phyloP scores from a whole-genome alignment of 1,140 invertebrate species.

The Euura lappo region DNA sequence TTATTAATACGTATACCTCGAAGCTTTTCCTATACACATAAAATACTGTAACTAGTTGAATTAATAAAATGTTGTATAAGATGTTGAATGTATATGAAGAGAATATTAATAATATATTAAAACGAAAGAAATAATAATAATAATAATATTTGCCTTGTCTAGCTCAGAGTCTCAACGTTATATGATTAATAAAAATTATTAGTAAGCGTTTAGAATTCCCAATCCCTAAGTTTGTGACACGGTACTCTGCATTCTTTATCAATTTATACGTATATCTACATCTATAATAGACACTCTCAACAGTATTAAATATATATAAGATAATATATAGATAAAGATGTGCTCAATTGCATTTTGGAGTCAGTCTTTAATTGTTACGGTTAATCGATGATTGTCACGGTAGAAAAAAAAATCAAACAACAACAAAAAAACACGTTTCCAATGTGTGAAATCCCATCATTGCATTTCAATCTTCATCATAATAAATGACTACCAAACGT shows the following conservation, averaged over 20 bases:
- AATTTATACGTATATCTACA: not conserved
- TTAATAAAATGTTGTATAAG: not conserved
- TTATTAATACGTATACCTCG: not conserved
- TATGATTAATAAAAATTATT: not conserved
- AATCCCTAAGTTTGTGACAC: not conserved
- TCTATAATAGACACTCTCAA: not conserved
- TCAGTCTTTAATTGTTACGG: constrained; percentile 1
- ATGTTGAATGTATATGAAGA: not conserved
- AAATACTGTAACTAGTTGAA: not conserved
- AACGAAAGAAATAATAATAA: not conserved
- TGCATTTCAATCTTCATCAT: too few relatives aligned
- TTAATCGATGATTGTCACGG: not conserved
- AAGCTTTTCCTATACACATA: not conserved
- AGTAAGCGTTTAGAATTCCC: constrained; percentile 4
- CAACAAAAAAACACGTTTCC: too few relatives aligned
- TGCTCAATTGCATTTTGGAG: constrained; percentile 7
- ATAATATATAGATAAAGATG: not conserved
- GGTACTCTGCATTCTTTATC: not conserved
- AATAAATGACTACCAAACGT: too few relatives aligned
- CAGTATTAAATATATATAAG: not conserved
- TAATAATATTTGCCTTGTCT: not conserved
- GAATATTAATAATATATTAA: not conserved
- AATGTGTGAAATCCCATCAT: too few relatives aligned
- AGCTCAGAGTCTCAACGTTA: not conserved
- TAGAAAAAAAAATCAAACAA: not conserved